Evolutionary conservation across 2,113 vertebrate genomes (phyloP).

Genomic region (Eubucco bourcierii): DNA sequence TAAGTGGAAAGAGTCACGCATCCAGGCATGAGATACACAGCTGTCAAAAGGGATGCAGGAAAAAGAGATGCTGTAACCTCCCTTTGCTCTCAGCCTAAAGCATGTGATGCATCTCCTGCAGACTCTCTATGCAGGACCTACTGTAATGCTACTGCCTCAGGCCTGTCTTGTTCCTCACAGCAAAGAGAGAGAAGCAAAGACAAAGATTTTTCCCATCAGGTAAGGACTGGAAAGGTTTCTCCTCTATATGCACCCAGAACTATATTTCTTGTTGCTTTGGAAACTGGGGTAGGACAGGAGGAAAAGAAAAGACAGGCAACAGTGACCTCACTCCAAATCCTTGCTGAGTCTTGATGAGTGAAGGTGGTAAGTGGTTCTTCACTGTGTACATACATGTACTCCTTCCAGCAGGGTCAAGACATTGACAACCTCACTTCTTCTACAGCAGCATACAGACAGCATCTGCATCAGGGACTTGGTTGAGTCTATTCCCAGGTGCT

Average conservation of each 20-base stretch:
- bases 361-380: background rate
- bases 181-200: background rate
- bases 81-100: background rate
- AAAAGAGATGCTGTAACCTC: background rate
- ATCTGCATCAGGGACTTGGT: background rate
- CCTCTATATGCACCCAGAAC: background rate
- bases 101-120: background rate
- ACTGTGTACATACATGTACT: accelerated
- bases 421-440: accelerated
- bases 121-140: background rate
- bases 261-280: background rate
- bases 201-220: background rate
- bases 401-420: background rate
- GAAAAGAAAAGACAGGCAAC: background rate
- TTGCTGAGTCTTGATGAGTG: background rate
- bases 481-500: background rate
- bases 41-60: background rate
- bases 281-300: background rate
- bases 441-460: accelerated
- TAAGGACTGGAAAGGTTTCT: background rate
- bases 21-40: background rate
- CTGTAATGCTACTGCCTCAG: accelerated
- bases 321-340: background rate
- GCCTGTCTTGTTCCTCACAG: accelerated
- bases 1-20: background rate